Evolutionary conservation across 2,888 invertebrate species (phyloP).

Genomic region (Odontothrips loti): DNA sequence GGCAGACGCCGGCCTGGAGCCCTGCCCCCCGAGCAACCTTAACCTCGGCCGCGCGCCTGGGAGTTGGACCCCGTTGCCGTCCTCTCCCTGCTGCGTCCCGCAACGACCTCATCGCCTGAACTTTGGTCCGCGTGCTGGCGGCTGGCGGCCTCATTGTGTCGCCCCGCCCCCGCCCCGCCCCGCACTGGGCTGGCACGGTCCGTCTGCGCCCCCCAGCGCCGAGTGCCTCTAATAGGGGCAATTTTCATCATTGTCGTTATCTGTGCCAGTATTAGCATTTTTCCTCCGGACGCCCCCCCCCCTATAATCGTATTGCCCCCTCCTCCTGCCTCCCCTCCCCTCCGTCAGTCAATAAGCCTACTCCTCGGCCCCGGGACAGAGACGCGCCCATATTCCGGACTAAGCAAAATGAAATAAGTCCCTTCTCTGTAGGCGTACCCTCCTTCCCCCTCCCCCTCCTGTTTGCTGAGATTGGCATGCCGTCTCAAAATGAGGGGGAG

Average conservation of each 20-base stretch:
- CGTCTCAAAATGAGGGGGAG: too few relatives aligned
- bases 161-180: neutral
- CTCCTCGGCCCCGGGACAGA: neutral
- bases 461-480: too few relatives aligned
- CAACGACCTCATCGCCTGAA: too few relatives aligned
- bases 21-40: neutral
- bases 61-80: too few relatives aligned
- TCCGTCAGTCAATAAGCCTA: neutral
- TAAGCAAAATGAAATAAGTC: too few relatives aligned
- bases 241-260: constrained; percentile 22
- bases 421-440: too few relatives aligned
- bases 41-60: neutral
- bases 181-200: too few relatives aligned
- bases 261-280: constrained; percentile 12
- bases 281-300: neutral
- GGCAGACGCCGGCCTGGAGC: too few relatives aligned
- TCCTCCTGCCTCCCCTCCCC: neutral
- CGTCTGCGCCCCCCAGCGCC: neutral
- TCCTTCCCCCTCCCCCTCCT: too few relatives aligned
- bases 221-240: constrained; percentile 3
- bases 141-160: neutral
- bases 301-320: neutral
- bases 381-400: neutral
- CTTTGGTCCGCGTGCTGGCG: neutral
- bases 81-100: too few relatives aligned